Evolutionary conservation across 1,140 invertebrate genomes (phyloP).

Genomic region (Metopolophium dirhodum): DNA sequence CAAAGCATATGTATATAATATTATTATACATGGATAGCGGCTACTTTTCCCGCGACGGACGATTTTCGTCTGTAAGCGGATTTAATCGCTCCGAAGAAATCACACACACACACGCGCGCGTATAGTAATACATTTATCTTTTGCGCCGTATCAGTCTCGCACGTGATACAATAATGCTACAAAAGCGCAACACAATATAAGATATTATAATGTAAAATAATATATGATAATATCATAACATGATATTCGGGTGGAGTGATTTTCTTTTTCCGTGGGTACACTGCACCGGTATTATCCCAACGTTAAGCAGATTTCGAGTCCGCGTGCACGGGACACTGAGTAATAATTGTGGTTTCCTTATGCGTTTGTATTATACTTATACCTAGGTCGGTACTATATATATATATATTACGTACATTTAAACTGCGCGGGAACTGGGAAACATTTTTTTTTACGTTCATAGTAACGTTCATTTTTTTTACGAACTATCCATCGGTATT

Average conservation of each 20-base stretch:
- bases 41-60: background rate
- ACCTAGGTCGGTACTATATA: background rate
- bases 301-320: background rate
- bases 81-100: background rate
- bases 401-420: background rate
- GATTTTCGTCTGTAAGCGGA: background rate
- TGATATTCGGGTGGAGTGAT: background rate
- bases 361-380: background rate
- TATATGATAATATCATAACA: background rate
- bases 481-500: too few species aligned
- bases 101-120: background rate
- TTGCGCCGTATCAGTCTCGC: background rate
- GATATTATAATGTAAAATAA: background rate
- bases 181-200: background rate
- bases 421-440: too few species aligned
- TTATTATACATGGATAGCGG: background rate
- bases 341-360: background rate
- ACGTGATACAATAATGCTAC: background rate
- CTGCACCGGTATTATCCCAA: background rate
- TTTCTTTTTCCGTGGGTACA: background rate
- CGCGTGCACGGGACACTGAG: background rate
- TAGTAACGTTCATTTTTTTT: too few species aligned
- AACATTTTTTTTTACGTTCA: too few species aligned
- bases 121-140: slow-evolving; percentile 8
- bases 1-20: background rate